Evolutionary conservation across 2,888 invertebrate species (phyloP), one percentile per base, ranked within the genome.

Genomic region (Drosophila barbarae): DNA sequence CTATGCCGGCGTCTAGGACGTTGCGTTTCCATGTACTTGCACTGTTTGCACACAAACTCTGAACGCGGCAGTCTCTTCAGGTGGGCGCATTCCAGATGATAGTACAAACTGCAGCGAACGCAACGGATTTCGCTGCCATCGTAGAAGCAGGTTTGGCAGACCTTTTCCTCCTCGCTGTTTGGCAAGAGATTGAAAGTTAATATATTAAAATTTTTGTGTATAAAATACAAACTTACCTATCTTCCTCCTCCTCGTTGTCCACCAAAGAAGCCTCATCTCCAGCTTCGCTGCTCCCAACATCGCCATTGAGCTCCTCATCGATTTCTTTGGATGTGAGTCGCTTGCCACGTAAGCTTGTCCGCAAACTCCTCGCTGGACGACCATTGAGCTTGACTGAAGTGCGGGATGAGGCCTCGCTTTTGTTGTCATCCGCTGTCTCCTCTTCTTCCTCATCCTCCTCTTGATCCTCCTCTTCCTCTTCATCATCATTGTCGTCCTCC

Each of bases 1-100:
- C 76, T 79, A 64, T 73, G 78, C 7, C 76, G 72, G 34, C 72
- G 76, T 64, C 71, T 71, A 12, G 72, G 60, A 32, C 72, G 75
- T 53, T 55, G 69, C n/a, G 56, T 58, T 76, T 88, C 69, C 84
- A 72, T 76, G 6, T 57, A 50, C 64, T 87, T 92, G 86, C 94
- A 94, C 38, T 90, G 87, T 12, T 88, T 88, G 84, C 94, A 94
- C 5, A 89, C 88, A 92, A 93, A 94, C 52, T 90, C 91, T 5
- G 92, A 91, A 38, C 93, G 90, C 0, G 93, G 94, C 15, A 91
- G 88, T 70, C 93, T 90, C 72, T 91, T 90, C 34, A 94, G 85
- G 42, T 92, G 92, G 42, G 91, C 90, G 88, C 96, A 97, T 88
- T 95, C 94, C 51, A 93, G 89, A 89, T 97, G 96, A 89, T 91